Evolutionary conservation across 2,888 invertebrate genomes (phyloP).

Genomic region (Peribatodes rhomboidaria): DNA sequence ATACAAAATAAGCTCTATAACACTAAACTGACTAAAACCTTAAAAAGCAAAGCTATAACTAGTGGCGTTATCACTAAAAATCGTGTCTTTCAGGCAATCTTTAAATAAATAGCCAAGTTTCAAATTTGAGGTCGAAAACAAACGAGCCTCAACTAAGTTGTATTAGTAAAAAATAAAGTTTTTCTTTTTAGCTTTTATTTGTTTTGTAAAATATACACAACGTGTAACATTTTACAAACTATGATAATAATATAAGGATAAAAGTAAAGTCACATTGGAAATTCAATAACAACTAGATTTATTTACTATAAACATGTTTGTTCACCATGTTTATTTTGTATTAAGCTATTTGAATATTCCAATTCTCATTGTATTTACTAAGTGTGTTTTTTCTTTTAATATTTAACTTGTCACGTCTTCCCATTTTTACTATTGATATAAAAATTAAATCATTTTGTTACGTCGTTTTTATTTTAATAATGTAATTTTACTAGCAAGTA

Average conservation of each 20-base stretch:
- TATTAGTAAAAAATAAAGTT: too few relatives aligned
- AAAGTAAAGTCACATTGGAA: constrained; percentile 30
- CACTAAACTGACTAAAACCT: not conserved
- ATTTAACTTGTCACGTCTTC: too few relatives aligned
- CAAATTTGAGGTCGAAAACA: too few relatives aligned
- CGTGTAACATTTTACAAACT: not conserved
- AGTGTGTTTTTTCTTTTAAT: not conserved
- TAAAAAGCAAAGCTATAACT: not conserved
- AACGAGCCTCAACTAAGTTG: too few relatives aligned
- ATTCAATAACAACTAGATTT: constrained; percentile 20
- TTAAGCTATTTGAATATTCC: not conserved
- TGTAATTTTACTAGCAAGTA: too few relatives aligned
- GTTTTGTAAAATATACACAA: not conserved
- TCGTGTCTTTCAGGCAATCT: too few relatives aligned
- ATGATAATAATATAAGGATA: constrained; percentile 8
- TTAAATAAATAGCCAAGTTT: too few relatives aligned
- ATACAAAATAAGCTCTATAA: too few relatives aligned
- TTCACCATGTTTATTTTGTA: not conserved
- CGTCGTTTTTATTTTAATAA: too few relatives aligned
- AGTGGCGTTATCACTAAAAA: too few relatives aligned
- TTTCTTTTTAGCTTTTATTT: not conserved
- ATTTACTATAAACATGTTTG: constrained; percentile 14
- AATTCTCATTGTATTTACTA: not conserved
- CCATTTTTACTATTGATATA: too few relatives aligned
- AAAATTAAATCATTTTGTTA: too few relatives aligned